Conservation (phyloP, 2,797 vertebrate species). For the Rousettus madagascariensis region DNA sequence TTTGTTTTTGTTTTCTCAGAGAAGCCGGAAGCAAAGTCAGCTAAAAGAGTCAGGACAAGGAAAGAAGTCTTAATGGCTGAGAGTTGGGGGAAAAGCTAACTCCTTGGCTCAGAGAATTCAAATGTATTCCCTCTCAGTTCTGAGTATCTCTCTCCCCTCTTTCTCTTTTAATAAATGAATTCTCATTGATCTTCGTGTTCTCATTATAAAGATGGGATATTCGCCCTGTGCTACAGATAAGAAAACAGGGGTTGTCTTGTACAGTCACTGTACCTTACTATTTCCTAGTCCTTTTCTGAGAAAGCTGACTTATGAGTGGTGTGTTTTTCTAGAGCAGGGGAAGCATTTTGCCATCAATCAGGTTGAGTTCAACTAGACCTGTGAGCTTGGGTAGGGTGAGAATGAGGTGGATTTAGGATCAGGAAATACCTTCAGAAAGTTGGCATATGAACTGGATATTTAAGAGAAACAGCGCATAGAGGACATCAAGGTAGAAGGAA, state of each 20-base stretch:
- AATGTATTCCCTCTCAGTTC: not conserved
- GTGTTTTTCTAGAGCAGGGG: constrained; percentile 15
- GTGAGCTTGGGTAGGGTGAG: constrained; percentile 33
- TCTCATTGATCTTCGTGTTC: not conserved
- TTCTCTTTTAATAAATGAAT: not conserved
- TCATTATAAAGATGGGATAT: not conserved
- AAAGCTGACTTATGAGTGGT: not conserved
- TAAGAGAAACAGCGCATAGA: constrained; percentile 44
- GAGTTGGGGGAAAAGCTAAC: not conserved
- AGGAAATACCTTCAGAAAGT: constrained; percentile 38
- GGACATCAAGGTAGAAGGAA: constrained; percentile 31
- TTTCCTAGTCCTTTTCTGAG: not conserved
- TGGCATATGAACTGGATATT: constrained; percentile 63
- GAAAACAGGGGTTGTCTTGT: not conserved
- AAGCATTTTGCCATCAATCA: not conserved
- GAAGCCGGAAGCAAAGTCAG: not conserved
- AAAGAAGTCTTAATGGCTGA: not conserved
- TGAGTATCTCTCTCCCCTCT: not conserved
- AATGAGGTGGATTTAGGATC: not conserved
- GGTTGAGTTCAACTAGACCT: not conserved
- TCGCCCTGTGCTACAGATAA: not conserved
- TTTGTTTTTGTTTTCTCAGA: not conserved
- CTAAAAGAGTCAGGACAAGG: not conserved
- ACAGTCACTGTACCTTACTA: not conserved
- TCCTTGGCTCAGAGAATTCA: not conserved